Evolutionary conservation across 2,888 invertebrate species (phyloP).

Genomic region (Hetaerina titia): DNA sequence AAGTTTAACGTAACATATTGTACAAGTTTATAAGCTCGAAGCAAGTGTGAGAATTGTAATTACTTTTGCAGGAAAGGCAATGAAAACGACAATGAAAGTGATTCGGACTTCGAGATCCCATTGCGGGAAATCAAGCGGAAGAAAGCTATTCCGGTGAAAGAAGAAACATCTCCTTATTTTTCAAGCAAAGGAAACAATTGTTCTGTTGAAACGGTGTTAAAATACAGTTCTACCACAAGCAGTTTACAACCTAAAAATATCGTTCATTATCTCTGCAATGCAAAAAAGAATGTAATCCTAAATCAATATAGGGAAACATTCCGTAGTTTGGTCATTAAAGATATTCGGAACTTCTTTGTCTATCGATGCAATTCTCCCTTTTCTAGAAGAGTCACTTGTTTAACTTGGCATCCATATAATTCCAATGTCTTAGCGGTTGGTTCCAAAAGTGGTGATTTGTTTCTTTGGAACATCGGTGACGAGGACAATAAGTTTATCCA

Average conservation of each 20-base stretch:
- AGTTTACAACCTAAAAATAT: slow-evolving; percentile 32
- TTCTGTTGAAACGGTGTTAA: background rate
- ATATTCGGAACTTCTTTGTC: slow-evolving; percentile 19
- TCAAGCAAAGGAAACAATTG: background rate
- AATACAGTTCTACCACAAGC: background rate
- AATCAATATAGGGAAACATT: slow-evolving; percentile 34
- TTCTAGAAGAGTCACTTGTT: slow-evolving; percentile 68
- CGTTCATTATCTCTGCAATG: slow-evolving; percentile 22
- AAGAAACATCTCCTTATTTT: slow-evolving; percentile 37
- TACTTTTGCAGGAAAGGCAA: background rate
- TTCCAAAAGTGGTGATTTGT: slow-evolving; percentile 71
- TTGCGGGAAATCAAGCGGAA: background rate
- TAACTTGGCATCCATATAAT: slow-evolving; percentile 71
- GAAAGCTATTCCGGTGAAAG: background rate
- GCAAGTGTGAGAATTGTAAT: background rate
- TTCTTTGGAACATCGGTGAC: slow-evolving; percentile 69
- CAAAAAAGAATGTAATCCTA: slow-evolving; percentile 16
- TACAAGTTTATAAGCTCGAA: background rate
- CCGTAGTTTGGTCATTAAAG: slow-evolving; percentile 26
- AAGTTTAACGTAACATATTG: background rate
- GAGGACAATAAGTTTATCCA: slow-evolving; percentile 46
- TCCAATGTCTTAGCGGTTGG: slow-evolving; percentile 70
- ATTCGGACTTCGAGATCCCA: slow-evolving; percentile 46
- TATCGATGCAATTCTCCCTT: background rate
- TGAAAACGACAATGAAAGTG: slow-evolving; percentile 10